Conservation (phyloP, 2,113 vertebrate genomes). For the Gnathonemus echidnorhynchus region DNA sequence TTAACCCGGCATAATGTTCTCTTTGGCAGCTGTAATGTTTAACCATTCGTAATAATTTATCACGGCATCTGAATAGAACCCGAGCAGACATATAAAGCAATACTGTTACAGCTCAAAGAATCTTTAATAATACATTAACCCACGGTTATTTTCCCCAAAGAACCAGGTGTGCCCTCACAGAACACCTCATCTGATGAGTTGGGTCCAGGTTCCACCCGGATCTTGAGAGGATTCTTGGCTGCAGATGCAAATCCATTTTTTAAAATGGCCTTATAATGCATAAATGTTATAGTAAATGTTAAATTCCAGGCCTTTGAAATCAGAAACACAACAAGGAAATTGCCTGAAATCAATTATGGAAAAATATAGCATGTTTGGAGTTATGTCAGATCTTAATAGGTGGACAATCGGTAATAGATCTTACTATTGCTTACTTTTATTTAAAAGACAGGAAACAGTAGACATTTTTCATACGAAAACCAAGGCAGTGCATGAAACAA, state of each 20-base stretch:
- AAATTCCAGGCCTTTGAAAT: not conserved
- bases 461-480: not conserved
- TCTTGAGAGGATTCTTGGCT: not conserved
- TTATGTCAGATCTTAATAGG: not conserved
- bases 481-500: not conserved
- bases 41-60: not conserved
- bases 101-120: not conserved
- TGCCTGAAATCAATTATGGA: not conserved
- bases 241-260: not conserved
- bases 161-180: not conserved
- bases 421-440: not conserved
- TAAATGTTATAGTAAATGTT: not conserved
- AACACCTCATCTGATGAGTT: not conserved
- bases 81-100: not conserved
- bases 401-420: too few species aligned
- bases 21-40: not conserved
- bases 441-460: not conserved
- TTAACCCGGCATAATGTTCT: not conserved
- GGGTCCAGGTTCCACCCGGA: not conserved
- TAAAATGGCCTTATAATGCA: not conserved
- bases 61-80: not conserved
- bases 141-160: not conserved
- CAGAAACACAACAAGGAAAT: not conserved
- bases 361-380: not conserved
- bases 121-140: not conserved